These are phyloP conservation scores for Schlechtendalia chinensis DNA, from an alignment of 1,140 invertebrate genomes.

Conservation along the genomic window DNA sequence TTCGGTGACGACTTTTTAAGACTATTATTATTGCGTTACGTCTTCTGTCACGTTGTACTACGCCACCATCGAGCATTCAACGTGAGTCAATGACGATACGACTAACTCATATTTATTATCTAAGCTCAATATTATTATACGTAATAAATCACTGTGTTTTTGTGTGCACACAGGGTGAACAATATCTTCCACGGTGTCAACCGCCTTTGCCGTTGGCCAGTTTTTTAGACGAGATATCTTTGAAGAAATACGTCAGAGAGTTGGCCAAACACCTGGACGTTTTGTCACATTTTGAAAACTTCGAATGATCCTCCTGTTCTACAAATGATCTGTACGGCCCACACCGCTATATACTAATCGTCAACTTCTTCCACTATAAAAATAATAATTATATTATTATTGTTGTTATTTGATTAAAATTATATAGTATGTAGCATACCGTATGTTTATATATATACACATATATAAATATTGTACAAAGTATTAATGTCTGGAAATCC, in stretches of 20 bases:
- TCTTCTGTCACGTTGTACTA: constrained; percentile 89
- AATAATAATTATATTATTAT: constrained; percentile 49
- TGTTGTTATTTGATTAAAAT: constrained; percentile 46
- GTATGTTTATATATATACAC: neutral
- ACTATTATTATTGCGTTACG: constrained; percentile 80
- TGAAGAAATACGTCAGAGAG: constrained; percentile 79
- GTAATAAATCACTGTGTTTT: too few species aligned
- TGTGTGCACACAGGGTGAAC: constrained; percentile 68
- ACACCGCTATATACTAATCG: neutral
- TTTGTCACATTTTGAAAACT: constrained; percentile 64
- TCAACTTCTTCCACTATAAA: constrained; percentile 50
- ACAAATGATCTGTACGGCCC: too few species aligned
- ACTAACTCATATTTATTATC: neutral
- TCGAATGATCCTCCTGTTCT: constrained; percentile 58
- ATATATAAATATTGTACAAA: constrained; percentile 35
- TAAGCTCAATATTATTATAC: too few species aligned
- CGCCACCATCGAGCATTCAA: constrained; percentile 77
- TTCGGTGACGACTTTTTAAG: constrained; percentile 93
- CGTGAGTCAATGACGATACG: constrained; percentile 55
- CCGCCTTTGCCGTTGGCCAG: constrained; percentile 84
- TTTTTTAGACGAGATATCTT: constrained; percentile 80
- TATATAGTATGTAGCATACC: constrained; percentile 12
- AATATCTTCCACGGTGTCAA: constrained; percentile 80
- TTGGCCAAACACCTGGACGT: constrained; percentile 80
- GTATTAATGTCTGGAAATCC: neutral